phyloP scores from a whole-genome alignment of 2,888 invertebrate genomes.

The Electrophaes corylata region DNA sequence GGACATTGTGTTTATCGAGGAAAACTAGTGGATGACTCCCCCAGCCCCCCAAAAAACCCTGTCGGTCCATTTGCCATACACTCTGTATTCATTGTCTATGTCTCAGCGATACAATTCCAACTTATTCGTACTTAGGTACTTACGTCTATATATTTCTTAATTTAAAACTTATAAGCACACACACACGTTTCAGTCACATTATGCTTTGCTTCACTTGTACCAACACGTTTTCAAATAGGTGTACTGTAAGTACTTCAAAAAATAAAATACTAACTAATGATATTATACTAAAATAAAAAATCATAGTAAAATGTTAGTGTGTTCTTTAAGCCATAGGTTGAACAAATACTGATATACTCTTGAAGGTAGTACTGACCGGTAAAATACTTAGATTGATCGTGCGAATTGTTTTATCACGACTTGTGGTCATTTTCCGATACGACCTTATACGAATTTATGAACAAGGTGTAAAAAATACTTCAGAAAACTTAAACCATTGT shows the following conservation, averaged over 20 bases:
- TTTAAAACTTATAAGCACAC: conserved; percentile 24
- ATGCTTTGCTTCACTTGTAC: conserved; percentile 9
- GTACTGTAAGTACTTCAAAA: not conserved
- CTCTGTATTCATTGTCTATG: too few species aligned
- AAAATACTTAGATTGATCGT: conserved; percentile 42
- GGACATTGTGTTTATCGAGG: too few species aligned
- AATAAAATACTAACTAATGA: too few species aligned
- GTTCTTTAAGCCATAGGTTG: conserved; percentile 30
- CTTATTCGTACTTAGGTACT: conserved; percentile 21
- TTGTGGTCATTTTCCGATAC: conserved; percentile 59
- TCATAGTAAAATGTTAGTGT: conserved; percentile 8
- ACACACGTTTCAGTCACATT: conserved; percentile 47
- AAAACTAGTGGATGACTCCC: too few species aligned
- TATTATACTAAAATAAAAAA: conserved; percentile 16
- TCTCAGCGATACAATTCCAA: too few species aligned
- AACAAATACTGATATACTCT: conserved; percentile 35
- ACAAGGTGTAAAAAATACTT: not conserved
- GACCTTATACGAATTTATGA: conserved; percentile 33
- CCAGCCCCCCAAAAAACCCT: not conserved
- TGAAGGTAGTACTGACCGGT: conserved; percentile 15
- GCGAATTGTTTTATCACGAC: conserved; percentile 72
- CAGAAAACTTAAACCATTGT: too few species aligned
- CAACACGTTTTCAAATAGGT: not conserved
- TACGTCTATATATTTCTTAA: conserved; percentile 27
- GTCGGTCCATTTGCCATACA: too few species aligned